Percentiles rank a stretch among this genome's conserved stretches.
Evolutionary conservation across 2,113 vertebrate genomes (phyloP).

Genomic region (Laticauda colubrina): DNA sequence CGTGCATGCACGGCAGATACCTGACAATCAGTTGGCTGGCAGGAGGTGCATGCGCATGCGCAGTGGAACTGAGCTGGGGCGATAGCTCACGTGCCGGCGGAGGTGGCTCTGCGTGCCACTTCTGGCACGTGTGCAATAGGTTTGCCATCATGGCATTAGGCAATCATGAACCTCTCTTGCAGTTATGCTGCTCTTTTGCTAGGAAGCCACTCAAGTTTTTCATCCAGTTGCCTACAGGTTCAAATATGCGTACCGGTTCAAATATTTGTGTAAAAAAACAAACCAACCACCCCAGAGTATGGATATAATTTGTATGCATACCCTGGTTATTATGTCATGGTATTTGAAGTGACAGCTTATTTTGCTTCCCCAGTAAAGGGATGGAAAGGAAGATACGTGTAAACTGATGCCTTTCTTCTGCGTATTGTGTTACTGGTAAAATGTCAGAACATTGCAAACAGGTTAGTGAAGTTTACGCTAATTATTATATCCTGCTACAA

Average conservation of each 20-base stretch:
- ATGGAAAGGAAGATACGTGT: not conserved
- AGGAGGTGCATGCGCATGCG: too few relatives aligned
- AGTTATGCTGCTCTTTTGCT: not conserved
- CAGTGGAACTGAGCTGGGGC: too few relatives aligned
- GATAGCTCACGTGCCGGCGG: too few relatives aligned
- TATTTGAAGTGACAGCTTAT: not conserved
- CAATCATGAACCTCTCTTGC: not conserved
- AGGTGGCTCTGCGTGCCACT: too few relatives aligned
- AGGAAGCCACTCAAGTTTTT: not conserved
- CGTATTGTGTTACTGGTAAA: not conserved
- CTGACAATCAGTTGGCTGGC: too few relatives aligned
- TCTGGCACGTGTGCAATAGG: too few relatives aligned
- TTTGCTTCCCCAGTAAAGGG: not conserved
- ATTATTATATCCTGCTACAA: not conserved
- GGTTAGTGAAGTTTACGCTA: not conserved
- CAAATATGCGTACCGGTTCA: not conserved
- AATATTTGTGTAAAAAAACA: not conserved
- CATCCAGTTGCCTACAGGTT: not conserved
- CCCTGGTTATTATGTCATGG: not conserved
- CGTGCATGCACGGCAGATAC: too few relatives aligned
- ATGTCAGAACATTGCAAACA: not conserved
- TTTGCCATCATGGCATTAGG: too few relatives aligned
- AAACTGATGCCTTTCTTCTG: not conserved
- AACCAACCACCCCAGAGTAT: not conserved
- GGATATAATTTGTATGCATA: not conserved